phyloP scores from a whole-genome alignment of 2,888 invertebrate genomes.

The Helleia helle region DNA sequence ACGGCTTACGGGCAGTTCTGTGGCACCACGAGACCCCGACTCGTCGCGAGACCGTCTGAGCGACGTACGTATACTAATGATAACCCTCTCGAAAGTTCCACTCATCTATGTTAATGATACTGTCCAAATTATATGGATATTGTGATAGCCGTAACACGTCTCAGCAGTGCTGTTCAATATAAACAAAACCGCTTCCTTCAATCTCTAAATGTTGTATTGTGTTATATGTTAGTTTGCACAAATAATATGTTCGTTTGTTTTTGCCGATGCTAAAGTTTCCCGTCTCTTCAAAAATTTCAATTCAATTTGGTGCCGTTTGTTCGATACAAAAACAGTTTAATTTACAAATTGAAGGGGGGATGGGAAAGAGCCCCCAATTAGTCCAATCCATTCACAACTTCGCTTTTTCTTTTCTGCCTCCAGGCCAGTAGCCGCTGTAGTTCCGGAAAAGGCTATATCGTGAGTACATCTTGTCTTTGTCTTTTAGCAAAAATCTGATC shows the following conservation, averaged over 20 bases:
- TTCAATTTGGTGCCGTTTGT: not conserved
- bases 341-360: conserved; percentile 38
- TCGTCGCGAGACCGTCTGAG: conserved; percentile 88
- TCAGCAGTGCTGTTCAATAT: not conserved
- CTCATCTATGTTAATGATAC: not conserved
- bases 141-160: not conserved
- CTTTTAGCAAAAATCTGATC: conserved; percentile 10
- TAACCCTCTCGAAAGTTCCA: not conserved
- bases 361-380: conserved; percentile 52
- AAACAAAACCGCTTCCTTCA: not conserved
- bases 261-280: conserved; percentile 29
- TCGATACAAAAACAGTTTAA: conserved; percentile 8
- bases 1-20: conserved; percentile 84
- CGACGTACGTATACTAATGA: conserved; percentile 79
- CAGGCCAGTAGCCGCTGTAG: conserved; percentile 94
- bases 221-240: conserved; percentile 15
- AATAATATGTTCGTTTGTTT: conserved; percentile 19
- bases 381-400: conserved; percentile 68
- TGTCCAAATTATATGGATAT: not conserved
- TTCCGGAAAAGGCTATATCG: conserved; percentile 96
- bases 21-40: conserved; percentile 84
- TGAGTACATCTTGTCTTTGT: conserved; percentile 75
- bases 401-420: conserved; percentile 74
- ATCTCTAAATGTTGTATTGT: conserved; percentile 18
- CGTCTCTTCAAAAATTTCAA: conserved; percentile 34